Percentiles rank a stretch among this genome's conserved stretches.
These are phyloP conservation scores for Melanostigma gelatinosum DNA, from an alignment of 2,113 vertebrate species.

Conservation along the genomic window DNA sequence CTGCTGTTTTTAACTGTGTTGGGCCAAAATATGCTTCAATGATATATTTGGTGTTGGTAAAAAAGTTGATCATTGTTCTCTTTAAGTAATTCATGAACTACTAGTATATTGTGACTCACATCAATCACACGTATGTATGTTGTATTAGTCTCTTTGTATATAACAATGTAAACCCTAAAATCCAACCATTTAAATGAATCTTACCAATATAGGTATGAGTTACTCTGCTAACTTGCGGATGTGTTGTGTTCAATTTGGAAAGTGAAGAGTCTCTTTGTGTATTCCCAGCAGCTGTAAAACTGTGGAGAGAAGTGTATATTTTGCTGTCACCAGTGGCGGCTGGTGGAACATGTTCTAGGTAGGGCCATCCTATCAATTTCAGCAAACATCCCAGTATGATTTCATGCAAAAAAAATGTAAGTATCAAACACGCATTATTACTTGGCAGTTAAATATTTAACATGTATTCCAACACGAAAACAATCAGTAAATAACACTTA, in stretches of 20 bases:
- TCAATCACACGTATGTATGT: not conserved
- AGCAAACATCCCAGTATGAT: too few relatives aligned
- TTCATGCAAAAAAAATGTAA: too few relatives aligned
- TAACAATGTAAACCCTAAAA: not conserved
- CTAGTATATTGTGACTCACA: not conserved
- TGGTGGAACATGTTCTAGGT: too few relatives aligned
- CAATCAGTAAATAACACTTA: too few relatives aligned
- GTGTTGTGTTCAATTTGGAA: slow-evolving; percentile 29
- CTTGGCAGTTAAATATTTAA: too few relatives aligned
- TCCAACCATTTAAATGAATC: not conserved
- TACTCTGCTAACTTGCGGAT: not conserved
- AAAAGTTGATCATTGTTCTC: not conserved
- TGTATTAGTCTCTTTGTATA: not conserved
- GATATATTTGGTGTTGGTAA: not conserved
- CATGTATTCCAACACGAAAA: too few relatives aligned
- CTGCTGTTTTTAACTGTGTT: not conserved
- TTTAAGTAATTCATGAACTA: not conserved
- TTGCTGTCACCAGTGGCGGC: slow-evolving; percentile 63
- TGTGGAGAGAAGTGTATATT: slow-evolving; percentile 42
- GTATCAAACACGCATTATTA: too few relatives aligned
- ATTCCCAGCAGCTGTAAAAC: slow-evolving; percentile 57
- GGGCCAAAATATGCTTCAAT: not conserved
- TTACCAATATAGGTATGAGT: not conserved
- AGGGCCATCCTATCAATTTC: too few relatives aligned
- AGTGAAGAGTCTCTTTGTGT: slow-evolving; percentile 47